phyloP scores from a whole-genome alignment of 2,113 vertebrate genomes.

The Podocnemis expansa region DNA sequence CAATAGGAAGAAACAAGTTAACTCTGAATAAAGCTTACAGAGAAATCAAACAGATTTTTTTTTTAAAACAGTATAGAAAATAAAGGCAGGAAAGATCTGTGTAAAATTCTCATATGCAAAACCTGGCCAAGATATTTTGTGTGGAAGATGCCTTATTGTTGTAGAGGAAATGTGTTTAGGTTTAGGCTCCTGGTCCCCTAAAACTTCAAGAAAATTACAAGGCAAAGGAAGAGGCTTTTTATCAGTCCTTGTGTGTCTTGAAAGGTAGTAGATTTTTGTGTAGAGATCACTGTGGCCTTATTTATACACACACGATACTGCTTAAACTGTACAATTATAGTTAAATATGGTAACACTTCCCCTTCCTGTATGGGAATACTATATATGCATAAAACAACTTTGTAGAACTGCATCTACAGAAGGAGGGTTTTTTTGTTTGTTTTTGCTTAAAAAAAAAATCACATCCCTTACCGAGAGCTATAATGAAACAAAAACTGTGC shows the following conservation, averaged over 20 bases:
- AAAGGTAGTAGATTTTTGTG: not conserved
- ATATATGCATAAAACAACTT: not conserved
- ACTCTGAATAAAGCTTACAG: slow-evolving; percentile 22
- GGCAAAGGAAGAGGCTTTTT: not conserved
- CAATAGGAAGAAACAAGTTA: slow-evolving; percentile 62
- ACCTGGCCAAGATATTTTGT: not conserved
- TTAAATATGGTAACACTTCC: not conserved
- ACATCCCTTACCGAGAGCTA: not conserved
- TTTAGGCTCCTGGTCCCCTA: not conserved
- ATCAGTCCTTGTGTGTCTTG: not conserved
- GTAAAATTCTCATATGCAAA: not conserved
- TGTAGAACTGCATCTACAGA: accelerated
- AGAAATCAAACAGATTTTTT: not conserved
- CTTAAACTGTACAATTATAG: not conserved
- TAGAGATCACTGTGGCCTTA: not conserved
- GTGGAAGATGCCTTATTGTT: not conserved
- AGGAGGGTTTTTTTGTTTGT: not conserved
- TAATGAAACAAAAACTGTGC: not conserved
- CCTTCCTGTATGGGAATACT: not conserved
- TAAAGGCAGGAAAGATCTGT: not conserved
- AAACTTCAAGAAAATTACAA: not conserved
- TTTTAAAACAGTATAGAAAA: not conserved
- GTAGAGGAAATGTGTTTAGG: not conserved
- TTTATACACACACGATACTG: accelerated
- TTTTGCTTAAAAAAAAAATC: not conserved